phyloP scores from a whole-genome alignment of 2,113 vertebrate genomes.

The Bubo blakistoni region DNA sequence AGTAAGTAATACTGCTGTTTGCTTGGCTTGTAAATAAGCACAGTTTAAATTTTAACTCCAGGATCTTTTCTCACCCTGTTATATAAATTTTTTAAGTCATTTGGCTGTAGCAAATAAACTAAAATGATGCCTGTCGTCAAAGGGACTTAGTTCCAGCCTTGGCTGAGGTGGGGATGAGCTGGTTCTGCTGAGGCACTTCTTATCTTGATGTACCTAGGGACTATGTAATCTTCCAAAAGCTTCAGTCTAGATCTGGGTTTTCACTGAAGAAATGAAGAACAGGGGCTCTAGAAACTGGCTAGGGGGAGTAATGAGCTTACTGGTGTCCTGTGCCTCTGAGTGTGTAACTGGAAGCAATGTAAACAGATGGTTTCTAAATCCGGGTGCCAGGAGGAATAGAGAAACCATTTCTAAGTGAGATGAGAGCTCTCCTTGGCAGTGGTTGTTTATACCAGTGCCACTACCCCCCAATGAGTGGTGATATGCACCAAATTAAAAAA shows the following conservation, averaged over 20 bases:
- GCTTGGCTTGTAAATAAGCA: slow-evolving; percentile 28
- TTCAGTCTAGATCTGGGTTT: not conserved
- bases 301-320: not conserved
- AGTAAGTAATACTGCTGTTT: slow-evolving; percentile 36
- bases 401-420: not conserved
- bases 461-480: too few species aligned
- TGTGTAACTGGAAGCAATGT: not conserved
- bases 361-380: not conserved
- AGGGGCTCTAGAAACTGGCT: not conserved
- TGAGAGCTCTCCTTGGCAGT: not conserved
- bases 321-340: not conserved
- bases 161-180: not conserved
- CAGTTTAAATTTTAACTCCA: slow-evolving; percentile 57
- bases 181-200: not conserved
- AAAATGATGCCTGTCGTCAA: not conserved
- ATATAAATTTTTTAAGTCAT: not conserved
- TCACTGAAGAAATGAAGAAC: not conserved
- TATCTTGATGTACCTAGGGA: not conserved
- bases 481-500: not conserved
- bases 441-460: not conserved
- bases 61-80: not conserved
- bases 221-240: not conserved
- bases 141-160: not conserved
- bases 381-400: not conserved
- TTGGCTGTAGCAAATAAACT: not conserved